A percentile compares a stretch with the other conserved stretches of the same genome.
phyloP scores from a whole-genome alignment of 2,797 vertebrate genomes.

The Xerus rutilus region DNA sequence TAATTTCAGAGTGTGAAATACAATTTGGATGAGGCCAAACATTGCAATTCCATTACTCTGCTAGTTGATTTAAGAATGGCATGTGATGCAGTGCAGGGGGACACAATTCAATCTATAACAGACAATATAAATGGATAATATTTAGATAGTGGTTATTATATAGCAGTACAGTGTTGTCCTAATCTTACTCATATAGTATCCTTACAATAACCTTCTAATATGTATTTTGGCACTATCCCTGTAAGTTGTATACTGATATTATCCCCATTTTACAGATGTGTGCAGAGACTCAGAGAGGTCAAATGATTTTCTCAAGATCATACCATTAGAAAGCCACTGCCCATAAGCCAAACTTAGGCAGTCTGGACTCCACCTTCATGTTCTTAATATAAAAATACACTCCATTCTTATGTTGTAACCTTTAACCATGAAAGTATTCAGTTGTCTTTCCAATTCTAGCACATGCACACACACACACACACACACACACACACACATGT shows the following conservation, averaged over 20 bases:
- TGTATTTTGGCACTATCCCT: background rate
- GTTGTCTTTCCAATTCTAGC: background rate
- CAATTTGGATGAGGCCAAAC: slow-evolving; percentile 16
- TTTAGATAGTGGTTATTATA: background rate
- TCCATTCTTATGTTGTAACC: background rate
- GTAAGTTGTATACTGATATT: background rate
- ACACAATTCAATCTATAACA: background rate
- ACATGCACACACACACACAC: background rate
- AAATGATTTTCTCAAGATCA: background rate
- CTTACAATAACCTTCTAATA: background rate
- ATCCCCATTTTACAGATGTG: slow-evolving; percentile 13
- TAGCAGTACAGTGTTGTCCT: background rate
- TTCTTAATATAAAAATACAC: background rate
- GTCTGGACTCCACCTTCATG: background rate
- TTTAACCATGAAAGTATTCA: background rate
- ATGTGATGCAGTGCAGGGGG: background rate
- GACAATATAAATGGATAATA: slow-evolving; percentile 32
- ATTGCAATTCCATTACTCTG: background rate
- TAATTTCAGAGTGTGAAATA: background rate
- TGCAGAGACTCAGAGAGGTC: background rate
- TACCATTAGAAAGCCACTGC: background rate
- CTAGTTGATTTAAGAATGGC: background rate
- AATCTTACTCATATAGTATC: background rate
- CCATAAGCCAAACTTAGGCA: background rate
- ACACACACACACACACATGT: background rate